These are phyloP conservation scores for Esperia sulphurella DNA, from an alignment of 2,888 invertebrate genomes.

Conservation along the genomic window DNA sequence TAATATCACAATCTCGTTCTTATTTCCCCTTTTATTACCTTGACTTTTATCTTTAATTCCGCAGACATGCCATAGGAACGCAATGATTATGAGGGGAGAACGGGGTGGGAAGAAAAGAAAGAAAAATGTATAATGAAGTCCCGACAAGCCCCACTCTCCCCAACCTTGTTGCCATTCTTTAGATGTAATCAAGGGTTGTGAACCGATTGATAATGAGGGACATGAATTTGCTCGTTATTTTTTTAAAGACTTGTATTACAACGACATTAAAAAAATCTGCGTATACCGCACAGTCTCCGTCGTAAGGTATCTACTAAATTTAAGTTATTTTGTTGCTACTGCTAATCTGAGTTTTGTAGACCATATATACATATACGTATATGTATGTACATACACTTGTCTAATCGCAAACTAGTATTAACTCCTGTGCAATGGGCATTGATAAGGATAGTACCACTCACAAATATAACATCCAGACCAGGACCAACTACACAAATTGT, in stretches of 20 bases:
- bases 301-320: too few relatives aligned
- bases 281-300: too few relatives aligned
- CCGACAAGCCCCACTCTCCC: conserved; percentile 37
- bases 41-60: conserved; percentile 57
- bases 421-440: too few relatives aligned
- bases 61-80: conserved; percentile 49
- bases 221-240: conserved; percentile 8
- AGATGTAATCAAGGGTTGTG: conserved; percentile 51
- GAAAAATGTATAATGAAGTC: conserved; percentile 61
- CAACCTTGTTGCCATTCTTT: conserved; percentile 49
- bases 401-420: too few relatives aligned
- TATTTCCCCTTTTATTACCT: conserved; percentile 48
- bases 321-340: too few relatives aligned
- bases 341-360: too few relatives aligned
- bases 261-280: not conserved
- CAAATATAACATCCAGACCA: too few relatives aligned
- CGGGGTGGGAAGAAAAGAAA: conserved; percentile 39
- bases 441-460: too few relatives aligned
- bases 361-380: too few relatives aligned
- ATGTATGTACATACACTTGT: too few relatives aligned
- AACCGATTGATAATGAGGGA: conserved; percentile 26
- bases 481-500: too few relatives aligned
- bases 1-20: conserved; percentile 48
- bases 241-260: not conserved
- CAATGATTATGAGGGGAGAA: conserved; percentile 48